Evolutionary conservation across 2,888 invertebrate species (phyloP).

Genomic region (Seladonia tumulorum): DNA sequence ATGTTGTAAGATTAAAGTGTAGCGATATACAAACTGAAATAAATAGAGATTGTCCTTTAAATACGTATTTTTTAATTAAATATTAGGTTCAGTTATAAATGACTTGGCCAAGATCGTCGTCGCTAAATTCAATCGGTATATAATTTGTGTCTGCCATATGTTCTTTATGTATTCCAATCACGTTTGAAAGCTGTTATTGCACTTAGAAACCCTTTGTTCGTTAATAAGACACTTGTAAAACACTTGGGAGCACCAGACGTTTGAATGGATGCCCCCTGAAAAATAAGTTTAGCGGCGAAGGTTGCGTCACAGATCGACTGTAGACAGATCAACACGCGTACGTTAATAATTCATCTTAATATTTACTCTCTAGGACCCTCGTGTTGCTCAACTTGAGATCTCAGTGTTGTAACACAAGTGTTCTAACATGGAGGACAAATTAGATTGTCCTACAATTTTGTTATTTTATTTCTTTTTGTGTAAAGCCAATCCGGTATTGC

Average conservation of each 20-base stretch:
- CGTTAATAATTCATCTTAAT: neutral
- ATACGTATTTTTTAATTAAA: neutral
- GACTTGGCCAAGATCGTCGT: neutral
- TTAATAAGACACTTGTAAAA: neutral
- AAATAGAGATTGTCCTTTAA: neutral
- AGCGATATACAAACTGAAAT: too few relatives aligned
- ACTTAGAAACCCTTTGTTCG: neutral
- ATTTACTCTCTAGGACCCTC: neutral
- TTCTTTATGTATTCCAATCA: neutral
- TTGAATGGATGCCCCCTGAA: neutral
- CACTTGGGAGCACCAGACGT: neutral
- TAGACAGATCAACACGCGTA: neutral
- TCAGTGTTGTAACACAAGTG: neutral
- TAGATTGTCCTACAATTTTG: neutral
- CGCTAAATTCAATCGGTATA: neutral
- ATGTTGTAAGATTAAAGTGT: too few relatives aligned
- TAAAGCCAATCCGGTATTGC: neutral
- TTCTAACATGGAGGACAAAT: neutral
- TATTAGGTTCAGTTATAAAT: neutral
- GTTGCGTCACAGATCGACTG: neutral
- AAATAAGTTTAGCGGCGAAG: neutral
- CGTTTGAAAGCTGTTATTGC: neutral
- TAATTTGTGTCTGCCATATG: neutral
- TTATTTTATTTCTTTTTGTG: neutral
- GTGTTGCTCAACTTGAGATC: neutral